Base-by-base conservation (phyloP, 2,888 invertebrate genomes). In the Cataglyphis albicans region DNA sequence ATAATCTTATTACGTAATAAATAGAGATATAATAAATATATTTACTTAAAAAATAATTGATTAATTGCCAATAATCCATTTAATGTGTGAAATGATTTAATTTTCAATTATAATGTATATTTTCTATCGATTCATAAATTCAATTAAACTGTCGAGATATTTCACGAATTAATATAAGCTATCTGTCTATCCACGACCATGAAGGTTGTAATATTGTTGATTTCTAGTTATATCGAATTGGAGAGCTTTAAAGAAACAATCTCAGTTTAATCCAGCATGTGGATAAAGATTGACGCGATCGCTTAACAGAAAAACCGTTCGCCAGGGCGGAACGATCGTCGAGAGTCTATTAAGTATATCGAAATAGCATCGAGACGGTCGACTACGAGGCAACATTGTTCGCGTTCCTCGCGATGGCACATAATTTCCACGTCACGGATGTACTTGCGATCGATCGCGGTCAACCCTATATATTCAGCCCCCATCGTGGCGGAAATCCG, bases 401-500 rank as follows among this genome's bases (percentile, higher is more conserved):
- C 38, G 70, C 70, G 25, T 59, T 78, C 18, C 70, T 78, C 57
- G 72, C 72, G 44, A 80, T 70, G 44, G 41, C 68, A 75, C 67
- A 44, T 85, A 85, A 86, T 87, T 87, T 89, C 67, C 59, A 64
- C 81, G 72, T 86, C 65, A 73, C 76, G 38, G 55, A 83, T 63
- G 52, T 68, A 73, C 32, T 41, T 38, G 59, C 41, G 44, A 87
- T 89, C 88, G 90, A 85, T 88, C 83, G 85, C 74, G n/a, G 55
- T 88, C 87, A 86, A 86, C 86, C 88, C 87, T 64, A 87, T 81
- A 82, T 86, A 15, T 21, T 32, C 48, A 32, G 64, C 57, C 32
- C 68, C 52, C 48, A 38, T 67, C 67, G 67, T 52, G 83, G 61
- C 78, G 87, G 86, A 88, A 88, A 89, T 89, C 88, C 84, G 82